Percentiles rank a stretch among this genome's conserved stretches.
phyloP scores from a whole-genome alignment of 2,797 vertebrate genomes.

The Xyrichtys novacula region DNA sequence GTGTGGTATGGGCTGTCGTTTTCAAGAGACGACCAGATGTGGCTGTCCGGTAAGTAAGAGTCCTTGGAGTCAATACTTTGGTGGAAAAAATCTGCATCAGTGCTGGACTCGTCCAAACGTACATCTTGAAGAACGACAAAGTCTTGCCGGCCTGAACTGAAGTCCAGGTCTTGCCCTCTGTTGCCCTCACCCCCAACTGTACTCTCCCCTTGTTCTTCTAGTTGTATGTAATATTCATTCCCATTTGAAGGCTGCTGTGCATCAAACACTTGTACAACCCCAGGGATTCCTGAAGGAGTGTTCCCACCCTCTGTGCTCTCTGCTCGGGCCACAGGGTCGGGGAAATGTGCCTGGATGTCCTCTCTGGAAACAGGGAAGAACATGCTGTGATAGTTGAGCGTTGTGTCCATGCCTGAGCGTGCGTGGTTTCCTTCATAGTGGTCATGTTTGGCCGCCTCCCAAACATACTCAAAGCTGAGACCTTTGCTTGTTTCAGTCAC shows the following conservation, averaged over 20 bases:
- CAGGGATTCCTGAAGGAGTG: constrained; percentile 82
- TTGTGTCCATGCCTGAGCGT: constrained; percentile 86
- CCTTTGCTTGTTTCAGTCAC: constrained; percentile 98
- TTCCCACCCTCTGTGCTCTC: constrained; percentile 76
- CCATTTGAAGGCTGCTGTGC: constrained; percentile 91
- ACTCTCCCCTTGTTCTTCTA: constrained; percentile 92
- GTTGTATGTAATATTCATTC: constrained; percentile 94
- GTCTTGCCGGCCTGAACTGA: constrained; percentile 76
- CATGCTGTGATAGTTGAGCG: constrained; percentile 93
- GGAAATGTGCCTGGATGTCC: constrained; percentile 91
- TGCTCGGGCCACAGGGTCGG: constrained; percentile 80
- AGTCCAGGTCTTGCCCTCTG: constrained; percentile 70
- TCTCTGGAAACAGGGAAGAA: constrained; percentile 93
- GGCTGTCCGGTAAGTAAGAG: constrained; percentile 85
- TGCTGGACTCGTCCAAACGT: constrained; percentile 90
- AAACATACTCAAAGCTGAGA: constrained; percentile 97
- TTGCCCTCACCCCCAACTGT: constrained; percentile 81
- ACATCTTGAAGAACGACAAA: constrained; percentile 87
- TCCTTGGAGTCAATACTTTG: constrained; percentile 89
- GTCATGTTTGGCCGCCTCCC: constrained; percentile 97
- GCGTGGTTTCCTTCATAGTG: constrained; percentile 89
- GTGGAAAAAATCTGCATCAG: constrained; percentile 92
- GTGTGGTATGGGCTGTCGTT: constrained; percentile 90
- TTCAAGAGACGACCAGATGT: constrained; percentile 84
- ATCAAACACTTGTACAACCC: constrained; percentile 94